Base-by-base conservation (phyloP, 2,797 vertebrate genomes). In the Prunella strophiata region DNA sequence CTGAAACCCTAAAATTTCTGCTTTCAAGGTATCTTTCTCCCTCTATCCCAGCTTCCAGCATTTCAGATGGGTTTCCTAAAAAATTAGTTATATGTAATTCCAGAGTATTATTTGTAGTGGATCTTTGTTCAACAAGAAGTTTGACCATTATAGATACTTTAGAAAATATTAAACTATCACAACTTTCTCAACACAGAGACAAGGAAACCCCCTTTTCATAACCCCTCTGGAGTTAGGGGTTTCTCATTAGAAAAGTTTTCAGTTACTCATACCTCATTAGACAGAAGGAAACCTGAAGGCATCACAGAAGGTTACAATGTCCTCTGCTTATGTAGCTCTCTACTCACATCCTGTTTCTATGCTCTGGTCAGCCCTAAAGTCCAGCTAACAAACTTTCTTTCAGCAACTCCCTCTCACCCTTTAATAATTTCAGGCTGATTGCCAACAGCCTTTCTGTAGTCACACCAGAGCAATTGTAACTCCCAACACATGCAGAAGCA, bases 151-250 rank as follows among this genome's bases (percentile, higher is more conserved):
- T 0, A 77, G 2, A 55, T 15, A 47, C 5, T 52, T 32, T 5
- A 38, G 13, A 52, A 74, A 51, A 6, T 5, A 55, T 16, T 51
- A 66, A 54, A 50, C 9, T 34, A 47, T 4, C 50, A 70, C 20
- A 70, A 3, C 16, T 68, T 57, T n/a, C 22, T 65, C 8, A 72
- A 32, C 14, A 40, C 2, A 25, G 6, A 2, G 7, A 57, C 15
- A 66, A 40, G 2, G 2, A n/a, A 88, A 7, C 9, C 4, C 7
- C 10, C 21, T 76, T 75, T 55, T 12, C 36, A 30, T 10, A 22
- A 0, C 3, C 32, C 0, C 7, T 50, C 23, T 18, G 32, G n/a
- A 47, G 1, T 16, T 4, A 30, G 1, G 5, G 2, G 1, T 66
- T 65, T 45, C 27, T 70, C 9, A 29, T 21, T 4, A 42, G 5